Conservation (phyloP, 2,888 invertebrate genomes). For the Hypomecis atomaria region DNA sequence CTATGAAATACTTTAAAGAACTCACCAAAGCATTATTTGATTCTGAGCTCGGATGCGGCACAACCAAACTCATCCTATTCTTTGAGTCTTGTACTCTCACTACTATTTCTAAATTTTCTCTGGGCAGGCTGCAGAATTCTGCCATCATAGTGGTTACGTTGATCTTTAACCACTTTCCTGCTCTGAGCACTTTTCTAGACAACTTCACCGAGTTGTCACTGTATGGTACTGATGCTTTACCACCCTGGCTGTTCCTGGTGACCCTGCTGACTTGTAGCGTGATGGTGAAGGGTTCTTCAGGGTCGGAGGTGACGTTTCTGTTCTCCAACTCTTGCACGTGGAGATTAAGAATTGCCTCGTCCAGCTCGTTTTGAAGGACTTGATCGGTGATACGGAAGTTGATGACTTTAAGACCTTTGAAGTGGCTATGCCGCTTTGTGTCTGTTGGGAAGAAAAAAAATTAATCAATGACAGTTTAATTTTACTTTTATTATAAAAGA, state of each 20-base stretch:
- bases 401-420: conserved; percentile 87
- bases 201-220: conserved; percentile 73
- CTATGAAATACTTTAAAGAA: not conserved
- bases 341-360: conserved; percentile 88
- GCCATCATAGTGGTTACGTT: conserved; percentile 90
- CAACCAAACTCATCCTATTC: conserved; percentile 86
- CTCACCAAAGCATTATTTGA: conserved; percentile 80
- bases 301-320: conserved; percentile 63
- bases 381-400: conserved; percentile 90
- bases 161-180: conserved; percentile 89
- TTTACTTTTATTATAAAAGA: not conserved
- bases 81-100: conserved; percentile 88
- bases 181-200: conserved; percentile 78
- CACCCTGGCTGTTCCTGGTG: conserved; percentile 71
- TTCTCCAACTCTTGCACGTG: conserved; percentile 84
- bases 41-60: conserved; percentile 87
- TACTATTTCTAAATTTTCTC: conserved; percentile 90
- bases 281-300: conserved; percentile 70
- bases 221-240: conserved; percentile 71
- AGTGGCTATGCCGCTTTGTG: conserved; percentile 87
- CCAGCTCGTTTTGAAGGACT: conserved; percentile 88
- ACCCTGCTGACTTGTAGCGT: conserved; percentile 74
- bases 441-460: conserved; percentile 72
- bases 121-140: conserved; percentile 90
- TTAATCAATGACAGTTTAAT: not conserved